Percentiles rank a stretch among this genome's conserved stretches.
These are phyloP conservation scores for Aptenodytes forsteri DNA, from an alignment of 2,113 vertebrate species.

Conservation along the genomic window DNA sequence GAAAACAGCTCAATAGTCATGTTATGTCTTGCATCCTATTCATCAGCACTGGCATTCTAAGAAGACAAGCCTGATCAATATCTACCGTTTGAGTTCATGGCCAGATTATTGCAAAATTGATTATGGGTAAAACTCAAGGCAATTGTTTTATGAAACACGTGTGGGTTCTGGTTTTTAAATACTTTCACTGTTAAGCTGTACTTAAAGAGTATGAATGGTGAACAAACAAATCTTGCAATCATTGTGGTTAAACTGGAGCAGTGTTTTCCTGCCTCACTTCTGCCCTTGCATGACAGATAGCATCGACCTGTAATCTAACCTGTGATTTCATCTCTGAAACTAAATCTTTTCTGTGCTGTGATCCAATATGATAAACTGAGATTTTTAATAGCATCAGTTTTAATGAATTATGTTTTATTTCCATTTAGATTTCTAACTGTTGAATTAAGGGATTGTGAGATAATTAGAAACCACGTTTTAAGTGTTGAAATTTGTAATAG, in stretches of 20 bases:
- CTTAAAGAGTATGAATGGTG: not conserved
- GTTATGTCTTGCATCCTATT: not conserved
- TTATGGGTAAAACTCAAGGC: not conserved
- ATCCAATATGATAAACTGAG: not conserved
- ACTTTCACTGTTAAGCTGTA: not conserved
- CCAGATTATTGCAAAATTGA: constrained; percentile 34
- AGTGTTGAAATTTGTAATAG: not conserved
- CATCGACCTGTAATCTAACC: not conserved
- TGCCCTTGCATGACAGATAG: not conserved
- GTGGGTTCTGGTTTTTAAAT: not conserved
- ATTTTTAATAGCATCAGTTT: not conserved
- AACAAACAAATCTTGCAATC: not conserved
- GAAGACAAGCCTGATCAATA: constrained; percentile 5
- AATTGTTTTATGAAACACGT: not conserved
- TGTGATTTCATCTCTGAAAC: not conserved
- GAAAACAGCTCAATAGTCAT: not conserved
- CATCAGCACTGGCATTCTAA: constrained; percentile 17
- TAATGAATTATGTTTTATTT: not conserved
- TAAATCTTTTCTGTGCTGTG: not conserved
- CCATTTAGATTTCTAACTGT: not conserved
- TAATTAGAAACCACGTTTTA: not conserved
- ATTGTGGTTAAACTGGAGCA: not conserved
- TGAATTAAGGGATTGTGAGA: not conserved
- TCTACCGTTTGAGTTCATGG: not conserved
- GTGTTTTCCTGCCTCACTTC: not conserved